Conservation (phyloP, 2,797 vertebrate species). For the Gallinago nigripennis region DNA sequence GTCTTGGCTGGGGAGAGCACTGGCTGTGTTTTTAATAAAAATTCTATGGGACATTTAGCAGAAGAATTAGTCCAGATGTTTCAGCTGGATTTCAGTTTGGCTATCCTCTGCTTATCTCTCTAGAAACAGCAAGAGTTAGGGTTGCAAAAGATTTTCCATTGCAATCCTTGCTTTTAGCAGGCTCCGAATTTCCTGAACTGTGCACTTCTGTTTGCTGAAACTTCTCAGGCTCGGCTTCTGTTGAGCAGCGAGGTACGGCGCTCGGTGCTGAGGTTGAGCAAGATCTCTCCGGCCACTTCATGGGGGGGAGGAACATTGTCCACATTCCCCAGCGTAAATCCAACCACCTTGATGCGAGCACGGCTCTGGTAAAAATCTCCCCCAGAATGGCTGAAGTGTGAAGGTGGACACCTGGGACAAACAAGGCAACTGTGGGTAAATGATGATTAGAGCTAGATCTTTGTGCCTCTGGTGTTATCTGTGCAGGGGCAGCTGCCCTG, state of each 20-base stretch:
- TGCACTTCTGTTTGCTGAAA: not conserved
- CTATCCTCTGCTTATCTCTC: slow-evolving; percentile 53
- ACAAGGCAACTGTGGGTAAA: not conserved
- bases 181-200: not conserved
- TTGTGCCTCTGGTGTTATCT: not conserved
- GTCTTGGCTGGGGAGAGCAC: not conserved
- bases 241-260: not conserved
- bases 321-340: not conserved
- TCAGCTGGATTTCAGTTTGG: slow-evolving; percentile 9
- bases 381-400: not conserved
- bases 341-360: not conserved
- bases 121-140: slow-evolving; percentile 37
- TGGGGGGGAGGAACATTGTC: not conserved
- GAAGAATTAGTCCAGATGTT: slow-evolving; percentile 24
- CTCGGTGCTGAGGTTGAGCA: not conserved
- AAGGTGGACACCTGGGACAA: not conserved
- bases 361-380: not conserved
- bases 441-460: not conserved
- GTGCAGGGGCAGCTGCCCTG: accelerated
- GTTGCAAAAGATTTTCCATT: slow-evolving; percentile 61
- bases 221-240: not conserved
- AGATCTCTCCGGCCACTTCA: slow-evolving; percentile 8
- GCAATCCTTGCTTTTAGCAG: slow-evolving; percentile 19
- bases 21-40: not conserved
- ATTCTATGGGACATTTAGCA: not conserved